Evolutionary conservation across 2,113 vertebrate species (phyloP).

Genomic region (Herpetotheres cachinnans): DNA sequence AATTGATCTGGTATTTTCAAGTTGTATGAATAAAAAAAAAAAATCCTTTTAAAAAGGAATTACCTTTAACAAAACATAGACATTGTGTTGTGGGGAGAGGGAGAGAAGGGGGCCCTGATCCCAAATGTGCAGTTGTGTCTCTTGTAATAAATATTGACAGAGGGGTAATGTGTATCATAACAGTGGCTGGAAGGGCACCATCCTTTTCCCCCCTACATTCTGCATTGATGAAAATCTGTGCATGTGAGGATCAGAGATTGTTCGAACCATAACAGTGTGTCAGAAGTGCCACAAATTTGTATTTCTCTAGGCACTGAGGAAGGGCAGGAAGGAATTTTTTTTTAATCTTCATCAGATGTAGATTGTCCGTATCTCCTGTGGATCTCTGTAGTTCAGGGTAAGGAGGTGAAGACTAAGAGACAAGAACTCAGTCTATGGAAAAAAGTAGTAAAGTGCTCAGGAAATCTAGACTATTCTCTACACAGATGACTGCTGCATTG

Average conservation of each 20-base stretch:
- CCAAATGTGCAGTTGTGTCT: background rate
- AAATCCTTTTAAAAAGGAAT: background rate
- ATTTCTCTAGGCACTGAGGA: background rate
- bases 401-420: background rate
- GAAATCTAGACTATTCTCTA: background rate
- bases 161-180: background rate
- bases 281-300: background rate
- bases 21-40: background rate
- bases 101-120: background rate
- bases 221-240: background rate
- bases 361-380: background rate
- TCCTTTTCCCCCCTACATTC: background rate
- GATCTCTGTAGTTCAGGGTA: background rate
- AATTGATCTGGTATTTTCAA: background rate
- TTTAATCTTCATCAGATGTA: background rate
- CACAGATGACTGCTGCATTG: background rate
- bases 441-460: background rate
- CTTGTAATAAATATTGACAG: background rate
- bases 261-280: background rate
- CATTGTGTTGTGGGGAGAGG: background rate
- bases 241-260: background rate
- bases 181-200: background rate
- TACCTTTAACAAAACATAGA: background rate
- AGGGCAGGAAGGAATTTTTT: background rate
- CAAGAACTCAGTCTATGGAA: background rate